Conservation (phyloP, 2,888 invertebrate genomes). For the Sinohyriopsis cumingii region DNA sequence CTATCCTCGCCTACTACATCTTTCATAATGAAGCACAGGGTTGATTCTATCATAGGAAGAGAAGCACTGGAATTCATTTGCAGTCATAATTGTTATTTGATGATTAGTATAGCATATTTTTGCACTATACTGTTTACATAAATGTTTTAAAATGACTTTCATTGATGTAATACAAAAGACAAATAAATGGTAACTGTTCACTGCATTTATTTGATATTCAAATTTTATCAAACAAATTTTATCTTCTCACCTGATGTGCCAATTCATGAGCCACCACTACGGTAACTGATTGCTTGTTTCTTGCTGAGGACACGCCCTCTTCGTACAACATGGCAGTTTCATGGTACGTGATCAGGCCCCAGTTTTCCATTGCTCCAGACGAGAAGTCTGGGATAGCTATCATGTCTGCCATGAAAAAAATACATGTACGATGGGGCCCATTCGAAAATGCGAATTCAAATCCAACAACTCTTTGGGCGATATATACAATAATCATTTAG, state of each 20-base stretch:
- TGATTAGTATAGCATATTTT: too few relatives aligned
- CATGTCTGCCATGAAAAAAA: conserved; percentile 75
- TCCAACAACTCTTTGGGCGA: background rate
- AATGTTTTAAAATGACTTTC: too few relatives aligned
- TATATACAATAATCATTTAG: background rate
- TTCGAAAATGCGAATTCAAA: background rate
- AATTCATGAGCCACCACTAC: conserved; percentile 85
- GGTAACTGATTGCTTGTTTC: conserved; percentile 57
- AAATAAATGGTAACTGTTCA: too few relatives aligned
- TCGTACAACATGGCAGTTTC: conserved; percentile 84
- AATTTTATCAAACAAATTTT: too few relatives aligned
- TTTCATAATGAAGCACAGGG: too few relatives aligned
- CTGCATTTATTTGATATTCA: too few relatives aligned
- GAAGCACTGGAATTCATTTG: too few relatives aligned
- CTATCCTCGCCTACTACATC: too few relatives aligned
- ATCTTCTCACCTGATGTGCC: conserved; percentile 75
- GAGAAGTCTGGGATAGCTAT: conserved; percentile 91
- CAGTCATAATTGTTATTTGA: too few relatives aligned
- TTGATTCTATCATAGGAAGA: too few relatives aligned
- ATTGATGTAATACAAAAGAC: too few relatives aligned
- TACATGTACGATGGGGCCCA: background rate
- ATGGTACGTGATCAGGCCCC: conserved; percentile 84
- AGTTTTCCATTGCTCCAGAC: conserved; percentile 90
- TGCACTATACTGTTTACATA: too few relatives aligned
- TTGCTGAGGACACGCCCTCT: conserved; percentile 66